Conservation (phyloP, 2,113 vertebrate species). For the Desmodus rotundus region DNA sequence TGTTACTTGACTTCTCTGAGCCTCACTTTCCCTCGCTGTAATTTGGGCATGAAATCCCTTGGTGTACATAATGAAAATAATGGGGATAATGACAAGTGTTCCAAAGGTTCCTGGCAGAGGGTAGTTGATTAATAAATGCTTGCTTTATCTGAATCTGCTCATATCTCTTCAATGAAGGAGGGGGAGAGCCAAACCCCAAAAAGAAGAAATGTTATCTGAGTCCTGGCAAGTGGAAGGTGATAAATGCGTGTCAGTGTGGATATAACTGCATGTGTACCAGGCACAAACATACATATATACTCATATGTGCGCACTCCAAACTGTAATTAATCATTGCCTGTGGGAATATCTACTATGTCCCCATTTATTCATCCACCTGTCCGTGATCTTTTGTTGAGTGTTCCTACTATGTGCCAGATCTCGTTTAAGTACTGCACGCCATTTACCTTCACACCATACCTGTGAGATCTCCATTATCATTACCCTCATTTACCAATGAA, state of each 20-base stretch:
- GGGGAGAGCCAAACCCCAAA: not conserved
- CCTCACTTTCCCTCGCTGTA: not conserved
- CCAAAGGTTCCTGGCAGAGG: not conserved
- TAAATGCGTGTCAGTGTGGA: not conserved
- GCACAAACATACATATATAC: not conserved
- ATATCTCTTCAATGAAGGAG: not conserved
- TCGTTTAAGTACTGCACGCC: fast-evolving
- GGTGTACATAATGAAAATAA: not conserved
- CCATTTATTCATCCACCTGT: not conserved
- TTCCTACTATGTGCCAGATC: not conserved
- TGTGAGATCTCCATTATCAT: not conserved
- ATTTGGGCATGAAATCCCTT: not conserved
- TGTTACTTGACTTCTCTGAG: not conserved
- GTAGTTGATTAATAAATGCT: not conserved
- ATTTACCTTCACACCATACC: not conserved
- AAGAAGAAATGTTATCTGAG: not conserved
- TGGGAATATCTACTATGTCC: fast-evolving
- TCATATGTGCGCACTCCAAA: fast-evolving
- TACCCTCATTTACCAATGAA: not conserved
- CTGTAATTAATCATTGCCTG: too few relatives aligned
- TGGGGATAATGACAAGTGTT: not conserved
- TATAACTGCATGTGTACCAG: fast-evolving
- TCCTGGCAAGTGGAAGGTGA: not conserved
- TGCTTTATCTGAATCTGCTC: not conserved
- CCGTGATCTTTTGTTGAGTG: not conserved